Conservation (phyloP, 2,797 vertebrate species). For the Enteromius paludinosus region DNA sequence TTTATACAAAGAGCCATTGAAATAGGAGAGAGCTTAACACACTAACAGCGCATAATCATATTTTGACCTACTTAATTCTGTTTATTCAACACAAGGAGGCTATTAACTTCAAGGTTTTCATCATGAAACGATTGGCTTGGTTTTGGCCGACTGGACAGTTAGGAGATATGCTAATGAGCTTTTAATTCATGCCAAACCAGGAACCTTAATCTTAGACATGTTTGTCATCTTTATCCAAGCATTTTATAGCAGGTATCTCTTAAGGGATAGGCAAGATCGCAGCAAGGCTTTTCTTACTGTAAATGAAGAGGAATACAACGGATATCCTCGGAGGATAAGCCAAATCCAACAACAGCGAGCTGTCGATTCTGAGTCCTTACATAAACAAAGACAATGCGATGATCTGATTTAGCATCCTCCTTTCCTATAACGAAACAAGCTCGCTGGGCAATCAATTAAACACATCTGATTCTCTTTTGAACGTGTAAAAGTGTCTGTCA, state of each 20-base stretch:
- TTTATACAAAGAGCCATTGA: slow-evolving; percentile 58
- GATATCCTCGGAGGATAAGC: slow-evolving; percentile 45
- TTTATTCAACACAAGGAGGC: slow-evolving; percentile 49
- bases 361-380: slow-evolving; percentile 39
- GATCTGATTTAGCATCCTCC: slow-evolving; percentile 50
- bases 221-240: slow-evolving; percentile 12
- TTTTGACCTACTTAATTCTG: slow-evolving; percentile 61
- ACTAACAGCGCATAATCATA: slow-evolving; percentile 58
- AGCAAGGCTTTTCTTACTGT: slow-evolving; percentile 17
- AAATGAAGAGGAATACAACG: slow-evolving; percentile 37
- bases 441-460: slow-evolving; percentile 54
- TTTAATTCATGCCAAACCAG: slow-evolving; percentile 7
- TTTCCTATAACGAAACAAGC: slow-evolving; percentile 48
- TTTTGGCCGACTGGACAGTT: slow-evolving; percentile 44
- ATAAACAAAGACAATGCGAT: slow-evolving; percentile 39
- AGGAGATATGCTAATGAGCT: slow-evolving; percentile 19
- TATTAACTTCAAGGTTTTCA: slow-evolving; percentile 35
- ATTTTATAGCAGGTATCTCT: slow-evolving; percentile 19
- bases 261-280: neutral
- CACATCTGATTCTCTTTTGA: slow-evolving; percentile 24
- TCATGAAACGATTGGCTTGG: slow-evolving; percentile 4
- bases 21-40: slow-evolving; percentile 59
- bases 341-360: slow-evolving; percentile 47
- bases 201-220: slow-evolving; percentile 23
- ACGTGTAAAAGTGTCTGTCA: slow-evolving; percentile 21